phyloP scores from a whole-genome alignment of 2,888 invertebrate species.

The Nudaria mundana region DNA sequence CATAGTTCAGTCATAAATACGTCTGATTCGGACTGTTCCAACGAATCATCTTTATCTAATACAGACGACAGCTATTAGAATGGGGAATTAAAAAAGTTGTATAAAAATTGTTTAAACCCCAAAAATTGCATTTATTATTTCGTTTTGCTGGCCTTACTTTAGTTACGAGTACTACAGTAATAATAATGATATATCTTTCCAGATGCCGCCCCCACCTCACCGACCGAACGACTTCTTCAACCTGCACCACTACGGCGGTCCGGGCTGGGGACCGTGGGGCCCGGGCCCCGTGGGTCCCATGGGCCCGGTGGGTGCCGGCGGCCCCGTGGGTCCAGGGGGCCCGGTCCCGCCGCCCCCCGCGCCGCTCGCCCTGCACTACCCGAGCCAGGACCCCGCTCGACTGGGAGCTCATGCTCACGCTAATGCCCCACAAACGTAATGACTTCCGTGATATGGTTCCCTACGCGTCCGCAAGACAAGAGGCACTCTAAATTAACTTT shows the following conservation, averaged over 20 bases:
- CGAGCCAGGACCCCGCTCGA: constrained; percentile 97
- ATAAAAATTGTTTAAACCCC: too few species aligned
- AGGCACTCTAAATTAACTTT: too few species aligned
- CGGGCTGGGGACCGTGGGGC: constrained; percentile 49
- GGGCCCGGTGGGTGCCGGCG: neutral
- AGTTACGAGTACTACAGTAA: too few species aligned
- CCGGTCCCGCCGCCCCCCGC: constrained; percentile 63
- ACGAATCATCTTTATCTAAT: too few species aligned
- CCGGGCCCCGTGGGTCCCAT: neutral
- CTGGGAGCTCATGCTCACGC: constrained; percentile 86
- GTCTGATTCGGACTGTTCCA: too few species aligned
- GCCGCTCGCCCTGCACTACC: constrained; percentile 91
- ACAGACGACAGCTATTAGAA: too few species aligned
- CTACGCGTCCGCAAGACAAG: too few species aligned
- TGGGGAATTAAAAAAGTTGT: too few species aligned
- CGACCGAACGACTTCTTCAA: constrained; percentile 84
- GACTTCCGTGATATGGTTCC: neutral
- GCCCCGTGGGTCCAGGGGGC: constrained; percentile 26
- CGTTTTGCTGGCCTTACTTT: too few species aligned
- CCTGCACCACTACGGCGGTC: constrained; percentile 70
- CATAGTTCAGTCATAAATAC: too few species aligned
- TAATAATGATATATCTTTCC: too few species aligned
- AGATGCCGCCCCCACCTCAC: constrained; percentile 73
- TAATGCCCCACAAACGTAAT: constrained; percentile 60
- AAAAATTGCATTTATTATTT: neutral